Conservation (phyloP, 2,113 vertebrate species). For the Neodon shergylaensis region DNA sequence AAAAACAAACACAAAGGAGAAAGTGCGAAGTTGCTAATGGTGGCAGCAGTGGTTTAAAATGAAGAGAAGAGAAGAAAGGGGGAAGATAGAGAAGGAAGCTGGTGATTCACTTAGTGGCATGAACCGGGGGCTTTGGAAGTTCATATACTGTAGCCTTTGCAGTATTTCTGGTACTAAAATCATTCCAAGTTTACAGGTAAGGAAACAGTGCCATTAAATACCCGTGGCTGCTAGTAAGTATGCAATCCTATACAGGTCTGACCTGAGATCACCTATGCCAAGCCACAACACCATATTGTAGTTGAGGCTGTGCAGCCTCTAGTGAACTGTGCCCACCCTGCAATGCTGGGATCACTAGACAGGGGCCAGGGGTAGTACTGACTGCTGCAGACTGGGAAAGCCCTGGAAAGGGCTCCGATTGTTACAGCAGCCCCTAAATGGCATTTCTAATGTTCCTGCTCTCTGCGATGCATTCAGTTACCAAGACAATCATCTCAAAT, state of each 20-base stretch:
- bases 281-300: background rate
- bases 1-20: background rate
- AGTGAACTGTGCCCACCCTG: background rate
- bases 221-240: background rate
- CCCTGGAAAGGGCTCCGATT: background rate
- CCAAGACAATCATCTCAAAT: constrained; percentile 77
- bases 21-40: background rate
- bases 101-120: background rate
- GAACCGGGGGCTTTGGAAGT: background rate
- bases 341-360: background rate
- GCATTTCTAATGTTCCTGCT: constrained; percentile 55
- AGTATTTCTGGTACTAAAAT: constrained; percentile 8
- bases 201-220: background rate
- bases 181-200: background rate
- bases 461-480: constrained; percentile 72
- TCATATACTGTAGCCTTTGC: background rate
- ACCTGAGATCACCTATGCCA: background rate
- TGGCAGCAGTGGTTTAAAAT: background rate
- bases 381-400: background rate
- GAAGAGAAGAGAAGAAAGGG: no score
- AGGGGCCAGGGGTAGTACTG: background rate
- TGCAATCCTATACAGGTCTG: background rate
- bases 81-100: background rate
- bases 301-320: background rate
- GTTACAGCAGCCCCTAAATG: constrained; percentile 29